Base-by-base conservation (phyloP, 2,888 invertebrate species). In the Dicyrtoma fusca region DNA sequence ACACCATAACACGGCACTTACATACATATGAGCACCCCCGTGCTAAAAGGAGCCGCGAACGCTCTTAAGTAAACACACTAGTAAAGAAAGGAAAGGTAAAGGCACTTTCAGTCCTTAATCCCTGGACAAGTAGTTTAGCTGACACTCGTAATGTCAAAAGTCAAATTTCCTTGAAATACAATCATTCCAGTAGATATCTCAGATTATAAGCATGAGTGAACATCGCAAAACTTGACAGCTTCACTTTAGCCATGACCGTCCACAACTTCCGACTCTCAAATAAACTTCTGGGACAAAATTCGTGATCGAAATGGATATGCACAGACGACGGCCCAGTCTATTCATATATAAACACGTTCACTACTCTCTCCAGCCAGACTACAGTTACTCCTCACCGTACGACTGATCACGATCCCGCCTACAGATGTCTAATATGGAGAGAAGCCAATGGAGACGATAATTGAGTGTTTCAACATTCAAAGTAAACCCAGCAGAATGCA, bases 131-230 rank as follows among this genome's bases (percentile, higher is more conserved):
- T 26, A 34, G 34, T n/a, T 25, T n/a, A 25, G 25, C 59, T 34
- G 59, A 59, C 59, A 59, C 59, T 59, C 59, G 25, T 59, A 59
- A 59, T 59, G 25, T 59, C 59, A 59, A 59, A 59, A 59, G 26
- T 25, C 26, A 25, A 59, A 59, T 26, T 59, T 34, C 59, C 13
- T 25, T 25, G 34, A 53, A 25, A 59, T 26, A 59, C 59, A 59
- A 59, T 59, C 59, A 59, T 59, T 59, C 59, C 59, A 59, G 59
- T 59, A 59, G 59, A 59, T 59, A 59, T 59, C 59, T 59, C 59
- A 59, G 59, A 59, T 59, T 59, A 59, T 59, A 25, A 59, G 59
- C 59, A 26, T 26, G 59, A 59, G 59, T 59, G 59, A 59, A 59
- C 59, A 59, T 59, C 26, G 59, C 59, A 26, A 59, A 59, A 59